Conservation (phyloP, 2,797 vertebrate genomes). For the Salarias fasciatus region DNA sequence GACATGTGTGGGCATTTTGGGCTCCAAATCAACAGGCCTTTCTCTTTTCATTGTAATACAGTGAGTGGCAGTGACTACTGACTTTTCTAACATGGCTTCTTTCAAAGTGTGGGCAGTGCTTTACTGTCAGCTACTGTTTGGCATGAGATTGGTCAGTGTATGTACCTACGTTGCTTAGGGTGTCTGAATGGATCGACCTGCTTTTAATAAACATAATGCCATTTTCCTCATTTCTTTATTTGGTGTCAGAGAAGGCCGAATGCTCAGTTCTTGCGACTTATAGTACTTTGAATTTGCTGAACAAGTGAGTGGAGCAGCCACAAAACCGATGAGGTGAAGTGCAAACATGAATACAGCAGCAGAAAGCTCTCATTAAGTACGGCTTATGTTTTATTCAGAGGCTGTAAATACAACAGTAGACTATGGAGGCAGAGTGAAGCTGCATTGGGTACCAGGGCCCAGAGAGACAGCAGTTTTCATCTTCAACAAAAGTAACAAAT, state of each 20-base stretch:
- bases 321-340: too few species aligned
- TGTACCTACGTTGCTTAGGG: conserved; percentile 64
- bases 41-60: conserved; percentile 58
- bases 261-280: not conserved
- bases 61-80: conserved; percentile 61
- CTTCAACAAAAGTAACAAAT: too few species aligned
- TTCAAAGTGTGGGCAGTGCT: conserved; percentile 48
- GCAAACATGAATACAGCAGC: too few species aligned
- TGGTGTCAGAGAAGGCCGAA: conserved; percentile 15
- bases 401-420: too few species aligned
- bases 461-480: too few species aligned
- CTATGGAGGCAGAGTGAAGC: too few species aligned
- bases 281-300: too few species aligned
- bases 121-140: conserved; percentile 68
- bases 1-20: conserved; percentile 44
- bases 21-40: conserved; percentile 65
- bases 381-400: too few species aligned
- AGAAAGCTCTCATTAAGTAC: too few species aligned
- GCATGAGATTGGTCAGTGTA: conserved; percentile 72
- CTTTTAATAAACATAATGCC: conserved; percentile 83
- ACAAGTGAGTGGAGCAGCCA: too few species aligned
- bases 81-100: conserved; percentile 68
- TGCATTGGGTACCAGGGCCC: too few species aligned
- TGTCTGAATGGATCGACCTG: conserved; percentile 74
- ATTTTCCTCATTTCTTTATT: conserved; percentile 64